phyloP scores from a whole-genome alignment of 2,888 invertebrate genomes.

The Monochamus alternatus region DNA sequence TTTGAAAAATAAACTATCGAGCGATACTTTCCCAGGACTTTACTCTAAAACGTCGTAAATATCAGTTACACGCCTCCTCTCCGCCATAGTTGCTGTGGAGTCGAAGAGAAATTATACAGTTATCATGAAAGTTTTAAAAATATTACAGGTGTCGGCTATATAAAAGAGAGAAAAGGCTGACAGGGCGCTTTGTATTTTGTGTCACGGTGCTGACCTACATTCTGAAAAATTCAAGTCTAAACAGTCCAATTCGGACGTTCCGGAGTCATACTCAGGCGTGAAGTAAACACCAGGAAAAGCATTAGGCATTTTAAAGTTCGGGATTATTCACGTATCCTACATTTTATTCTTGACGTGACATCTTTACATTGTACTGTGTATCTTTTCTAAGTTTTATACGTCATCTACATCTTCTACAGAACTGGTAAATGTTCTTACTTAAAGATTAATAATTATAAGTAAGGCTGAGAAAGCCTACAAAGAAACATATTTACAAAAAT shows the following conservation, averaged over 20 bases:
- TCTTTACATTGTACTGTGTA: no score
- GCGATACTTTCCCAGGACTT: not conserved
- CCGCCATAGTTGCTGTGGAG: not conserved
- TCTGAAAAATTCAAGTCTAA: slow-evolving; percentile 23
- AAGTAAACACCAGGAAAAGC: no score
- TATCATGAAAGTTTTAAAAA: slow-evolving; percentile 11
- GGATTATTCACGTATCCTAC: not conserved
- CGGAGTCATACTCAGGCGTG: not conserved
- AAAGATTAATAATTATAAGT: no score
- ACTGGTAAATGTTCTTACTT: no score
- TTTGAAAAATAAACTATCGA: no score
- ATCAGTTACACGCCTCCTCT: not conserved
- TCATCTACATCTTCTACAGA: no score
- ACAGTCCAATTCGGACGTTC: slow-evolving; percentile 15
- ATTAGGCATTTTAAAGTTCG: not conserved
- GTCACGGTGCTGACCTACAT: slow-evolving; percentile 20
- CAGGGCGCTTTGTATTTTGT: slow-evolving; percentile 13
- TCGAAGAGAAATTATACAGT: slow-evolving; percentile 10
- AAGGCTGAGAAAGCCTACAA: no score
- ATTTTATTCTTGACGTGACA: no score
- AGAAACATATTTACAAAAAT: no score
- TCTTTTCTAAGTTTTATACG: no score
- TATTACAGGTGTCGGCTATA: slow-evolving; percentile 4
- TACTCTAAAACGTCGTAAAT: not conserved
- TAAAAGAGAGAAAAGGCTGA: not conserved